A percentile compares a stretch with the other conserved stretches of the same genome.
These are phyloP conservation scores for Lissonota sp. DNA, from an alignment of 2,888 invertebrate species.

Conservation along the genomic window DNA sequence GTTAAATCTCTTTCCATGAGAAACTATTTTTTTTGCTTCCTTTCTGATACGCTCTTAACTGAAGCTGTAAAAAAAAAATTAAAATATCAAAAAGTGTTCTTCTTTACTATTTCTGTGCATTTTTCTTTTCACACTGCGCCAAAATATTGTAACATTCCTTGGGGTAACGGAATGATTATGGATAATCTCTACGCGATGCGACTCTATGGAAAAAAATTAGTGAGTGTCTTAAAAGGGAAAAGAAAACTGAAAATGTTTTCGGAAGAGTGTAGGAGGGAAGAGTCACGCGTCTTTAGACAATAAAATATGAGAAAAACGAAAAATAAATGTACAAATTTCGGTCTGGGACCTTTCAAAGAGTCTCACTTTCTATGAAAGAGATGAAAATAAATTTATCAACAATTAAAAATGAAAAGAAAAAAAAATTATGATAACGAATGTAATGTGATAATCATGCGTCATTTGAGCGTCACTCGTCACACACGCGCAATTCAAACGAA, in stretches of 20 bases:
- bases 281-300: neutral
- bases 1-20: conserved; percentile 37
- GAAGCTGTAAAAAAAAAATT: neutral
- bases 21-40: conserved; percentile 16
- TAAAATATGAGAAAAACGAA: neutral
- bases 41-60: too few species aligned
- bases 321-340: neutral
- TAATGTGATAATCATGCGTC: conserved; percentile 23
- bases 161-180: neutral
- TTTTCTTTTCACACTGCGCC: neutral
- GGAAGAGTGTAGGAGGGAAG: conserved; percentile 46
- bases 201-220: neutral
- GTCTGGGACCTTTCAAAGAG: neutral
- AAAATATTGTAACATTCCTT: neutral
- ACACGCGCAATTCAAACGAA: conserved; percentile 24
- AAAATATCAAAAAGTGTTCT: conserved; percentile 21
- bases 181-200: neutral
- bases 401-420: neutral
- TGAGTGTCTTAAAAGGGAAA: neutral
- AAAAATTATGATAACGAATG: conserved; percentile 23
- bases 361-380: conserved; percentile 1
- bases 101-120: conserved; percentile 1
- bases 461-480: neutral
- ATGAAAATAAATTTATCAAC: conserved; percentile 8
- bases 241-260: conserved; percentile 29